Conservation (phyloP, 2,797 vertebrate species). For the Cyclopterus lumpus region DNA sequence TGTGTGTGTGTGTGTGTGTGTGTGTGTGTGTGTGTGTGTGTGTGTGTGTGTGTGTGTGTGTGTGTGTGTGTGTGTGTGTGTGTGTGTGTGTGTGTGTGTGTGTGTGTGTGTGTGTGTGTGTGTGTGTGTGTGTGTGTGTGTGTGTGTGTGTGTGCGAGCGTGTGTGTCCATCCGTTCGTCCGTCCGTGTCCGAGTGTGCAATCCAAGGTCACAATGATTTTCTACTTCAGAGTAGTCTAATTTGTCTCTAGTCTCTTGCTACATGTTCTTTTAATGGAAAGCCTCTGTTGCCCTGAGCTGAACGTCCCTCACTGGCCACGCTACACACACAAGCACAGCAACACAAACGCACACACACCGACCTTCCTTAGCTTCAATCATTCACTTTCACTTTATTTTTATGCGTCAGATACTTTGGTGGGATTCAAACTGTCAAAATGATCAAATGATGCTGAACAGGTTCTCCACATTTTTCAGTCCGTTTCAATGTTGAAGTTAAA, state of each 20-base stretch:
- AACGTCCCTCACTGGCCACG: slow-evolving; percentile 1
- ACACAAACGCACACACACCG: not conserved
- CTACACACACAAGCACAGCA: not conserved
- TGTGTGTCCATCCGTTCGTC: no score
- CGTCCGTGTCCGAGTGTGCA: not conserved
- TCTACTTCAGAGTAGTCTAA: slow-evolving; percentile 27
- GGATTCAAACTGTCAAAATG: slow-evolving; percentile 4
- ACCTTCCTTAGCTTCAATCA: not conserved
- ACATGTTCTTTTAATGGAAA: slow-evolving; percentile 33
- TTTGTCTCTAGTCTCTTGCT: slow-evolving; percentile 31
- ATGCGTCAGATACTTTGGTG: not conserved
- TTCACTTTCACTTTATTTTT: slow-evolving; percentile 8
- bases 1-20: not conserved
- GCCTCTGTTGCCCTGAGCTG: slow-evolving; percentile 20
- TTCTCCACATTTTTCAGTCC: not conserved
- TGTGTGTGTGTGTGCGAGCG: not conserved
- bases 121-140: not conserved
- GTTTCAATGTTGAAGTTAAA: not conserved
- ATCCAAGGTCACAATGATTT: slow-evolving; percentile 33
- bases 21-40: not conserved
- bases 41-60: not conserved
- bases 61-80: not conserved
- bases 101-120: not conserved
- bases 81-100: not conserved
- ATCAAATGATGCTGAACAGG: not conserved